Percentiles rank a stretch among this genome's conserved stretches.
Evolutionary conservation across 2,888 invertebrate species (phyloP).

Genomic region (Lithophane semibrunnea): DNA sequence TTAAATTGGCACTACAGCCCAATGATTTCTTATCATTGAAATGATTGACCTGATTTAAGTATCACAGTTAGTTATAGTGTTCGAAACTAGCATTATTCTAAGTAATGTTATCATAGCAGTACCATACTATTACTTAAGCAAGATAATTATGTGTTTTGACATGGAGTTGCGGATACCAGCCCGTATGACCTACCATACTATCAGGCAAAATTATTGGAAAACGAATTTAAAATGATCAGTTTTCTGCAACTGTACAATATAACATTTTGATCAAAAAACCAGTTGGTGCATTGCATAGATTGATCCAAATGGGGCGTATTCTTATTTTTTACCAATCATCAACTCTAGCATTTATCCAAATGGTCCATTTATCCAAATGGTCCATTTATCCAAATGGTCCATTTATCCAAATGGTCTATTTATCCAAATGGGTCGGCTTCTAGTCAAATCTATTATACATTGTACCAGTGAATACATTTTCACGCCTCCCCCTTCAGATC

Average conservation of each 20-base stretch:
- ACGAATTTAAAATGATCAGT: not conserved
- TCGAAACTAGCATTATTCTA: not conserved
- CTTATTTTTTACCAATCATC: not conserved
- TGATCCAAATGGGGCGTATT: slow-evolving; percentile 2
- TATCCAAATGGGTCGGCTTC: too few relatives aligned
- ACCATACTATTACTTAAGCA: not conserved
- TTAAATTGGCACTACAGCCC: slow-evolving; percentile 16
- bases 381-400: too few relatives aligned
- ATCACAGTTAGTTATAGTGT: not conserved
- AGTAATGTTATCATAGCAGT: not conserved
- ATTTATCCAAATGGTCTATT: too few relatives aligned
- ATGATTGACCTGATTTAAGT: slow-evolving; percentile 17
- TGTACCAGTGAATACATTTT: too few relatives aligned
- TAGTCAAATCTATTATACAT: not conserved
- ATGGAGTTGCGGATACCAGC: too few relatives aligned
- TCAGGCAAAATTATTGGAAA: not conserved
- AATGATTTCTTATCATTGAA: slow-evolving; percentile 11
- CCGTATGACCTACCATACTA: not conserved
- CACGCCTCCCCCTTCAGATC: too few relatives aligned
- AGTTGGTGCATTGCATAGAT: not conserved
- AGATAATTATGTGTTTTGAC: too few relatives aligned
- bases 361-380: too few relatives aligned
- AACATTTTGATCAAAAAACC: not conserved
- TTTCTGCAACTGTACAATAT: not conserved
- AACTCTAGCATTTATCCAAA: too few relatives aligned